phyloP scores from a whole-genome alignment of 2,113 vertebrate species.

The Neogobius melanostomus region DNA sequence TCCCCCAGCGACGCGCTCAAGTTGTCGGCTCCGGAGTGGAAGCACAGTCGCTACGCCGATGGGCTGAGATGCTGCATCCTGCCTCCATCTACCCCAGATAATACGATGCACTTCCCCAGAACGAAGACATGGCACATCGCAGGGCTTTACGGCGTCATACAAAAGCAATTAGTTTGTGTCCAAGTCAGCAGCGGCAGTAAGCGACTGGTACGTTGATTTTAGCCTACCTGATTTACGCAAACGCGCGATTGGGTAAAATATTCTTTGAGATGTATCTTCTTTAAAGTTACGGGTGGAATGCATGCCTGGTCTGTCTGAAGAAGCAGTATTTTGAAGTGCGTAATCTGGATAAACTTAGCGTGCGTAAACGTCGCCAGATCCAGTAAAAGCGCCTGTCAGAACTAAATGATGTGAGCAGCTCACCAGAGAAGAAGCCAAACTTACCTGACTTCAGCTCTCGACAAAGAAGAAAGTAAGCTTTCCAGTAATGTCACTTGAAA shows the following conservation, averaged over 20 bases:
- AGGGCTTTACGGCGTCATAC: constrained; percentile 69
- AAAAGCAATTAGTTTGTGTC: constrained; percentile 76
- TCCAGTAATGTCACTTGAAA: constrained; percentile 86
- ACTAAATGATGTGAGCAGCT: constrained; percentile 77
- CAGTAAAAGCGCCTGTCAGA: constrained; percentile 80
- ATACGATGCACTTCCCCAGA: constrained; percentile 52
- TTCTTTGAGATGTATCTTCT: constrained; percentile 41
- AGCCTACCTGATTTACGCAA: constrained; percentile 55
- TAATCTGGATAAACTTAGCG: constrained; percentile 59
- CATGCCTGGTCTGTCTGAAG: constrained; percentile 10
- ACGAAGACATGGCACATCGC: constrained; percentile 66
- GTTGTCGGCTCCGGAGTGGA: constrained; percentile 55
- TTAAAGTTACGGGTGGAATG: constrained; percentile 41
- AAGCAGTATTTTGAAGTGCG: constrained; percentile 50
- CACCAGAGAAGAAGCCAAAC: constrained; percentile 87
- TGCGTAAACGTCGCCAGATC: constrained; percentile 62
- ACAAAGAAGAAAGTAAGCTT: constrained; percentile 90
- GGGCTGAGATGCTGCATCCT: constrained; percentile 59
- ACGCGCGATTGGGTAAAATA: constrained; percentile 60
- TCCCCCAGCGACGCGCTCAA: constrained; percentile 60
- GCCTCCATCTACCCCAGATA: constrained; percentile 50
- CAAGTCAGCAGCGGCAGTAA: constrained; percentile 39
- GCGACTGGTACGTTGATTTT: constrained; percentile 57
- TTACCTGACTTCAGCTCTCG: constrained; percentile 96
- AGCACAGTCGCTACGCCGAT: constrained; percentile 43